Evolutionary conservation across 1,140 invertebrate species (phyloP).

Genomic region (Papilio polyxenes): DNA sequence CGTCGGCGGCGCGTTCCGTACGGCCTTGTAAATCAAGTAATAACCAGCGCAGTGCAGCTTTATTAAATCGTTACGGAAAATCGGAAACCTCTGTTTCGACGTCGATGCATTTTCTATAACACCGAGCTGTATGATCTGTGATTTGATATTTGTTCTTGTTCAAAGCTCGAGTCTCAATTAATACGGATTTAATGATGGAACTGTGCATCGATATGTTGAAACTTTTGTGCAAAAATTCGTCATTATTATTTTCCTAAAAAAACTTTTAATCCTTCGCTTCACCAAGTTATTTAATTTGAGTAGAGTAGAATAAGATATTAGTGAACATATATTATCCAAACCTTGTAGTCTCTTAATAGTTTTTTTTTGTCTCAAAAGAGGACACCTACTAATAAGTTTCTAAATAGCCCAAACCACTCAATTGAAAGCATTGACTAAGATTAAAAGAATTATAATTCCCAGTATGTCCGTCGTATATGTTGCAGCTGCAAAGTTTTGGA

Average conservation of each 20-base stretch:
- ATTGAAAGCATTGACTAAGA: neutral
- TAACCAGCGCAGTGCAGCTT: conserved; percentile 60
- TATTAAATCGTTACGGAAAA: conserved; percentile 67
- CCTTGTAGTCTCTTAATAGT: neutral
- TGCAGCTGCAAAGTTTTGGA: conserved; percentile 10
- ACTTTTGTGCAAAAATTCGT: neutral
- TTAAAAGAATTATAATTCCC: neutral
- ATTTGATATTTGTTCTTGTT: conserved; percentile 36
- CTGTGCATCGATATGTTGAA: neutral
- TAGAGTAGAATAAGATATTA: too few relatives aligned
- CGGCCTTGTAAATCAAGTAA: conserved; percentile 69
- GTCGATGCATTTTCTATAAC: conserved; percentile 58
- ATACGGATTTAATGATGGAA: conserved; percentile 31
- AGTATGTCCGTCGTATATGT: neutral
- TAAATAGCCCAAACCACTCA: too few relatives aligned
- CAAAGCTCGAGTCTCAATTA: conserved; percentile 37
- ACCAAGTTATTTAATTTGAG: neutral
- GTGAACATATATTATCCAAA: too few relatives aligned
- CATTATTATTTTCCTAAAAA: neutral
- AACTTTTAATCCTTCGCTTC: neutral
- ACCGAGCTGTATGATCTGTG: conserved; percentile 23
- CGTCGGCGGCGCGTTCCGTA: conserved; percentile 51
- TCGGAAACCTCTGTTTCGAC: conserved; percentile 48
- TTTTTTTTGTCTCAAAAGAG: neutral
- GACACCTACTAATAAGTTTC: too few relatives aligned